These are phyloP conservation scores for Decapterus maruadsi DNA, from an alignment of 2,797 vertebrate genomes.

Conservation along the genomic window DNA sequence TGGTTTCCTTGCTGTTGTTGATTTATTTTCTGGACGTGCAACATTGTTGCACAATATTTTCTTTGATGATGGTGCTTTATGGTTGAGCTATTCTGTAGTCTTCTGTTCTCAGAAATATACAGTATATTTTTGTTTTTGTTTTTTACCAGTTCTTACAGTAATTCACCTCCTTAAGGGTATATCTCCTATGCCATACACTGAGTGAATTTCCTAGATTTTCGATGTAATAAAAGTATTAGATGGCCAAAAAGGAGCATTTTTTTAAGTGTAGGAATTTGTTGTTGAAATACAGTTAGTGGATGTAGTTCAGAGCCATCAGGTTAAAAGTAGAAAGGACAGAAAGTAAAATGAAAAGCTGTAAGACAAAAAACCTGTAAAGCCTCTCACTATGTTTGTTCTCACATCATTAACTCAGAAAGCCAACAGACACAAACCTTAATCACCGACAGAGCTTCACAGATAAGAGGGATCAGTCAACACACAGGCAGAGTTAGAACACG, in stretches of 20 bases:
- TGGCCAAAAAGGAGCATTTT: slow-evolving; percentile 10
- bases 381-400: slow-evolving; percentile 32
- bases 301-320: background rate
- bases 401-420: slow-evolving; percentile 49
- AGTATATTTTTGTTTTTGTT: too few relatives aligned
- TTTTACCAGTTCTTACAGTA: too few relatives aligned
- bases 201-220: too few relatives aligned
- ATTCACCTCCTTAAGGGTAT: too few relatives aligned
- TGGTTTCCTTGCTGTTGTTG: background rate
- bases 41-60: background rate
- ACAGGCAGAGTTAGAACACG: slow-evolving; percentile 17
- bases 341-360: background rate
- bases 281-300: slow-evolving; percentile 1
- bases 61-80: background rate
- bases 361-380: background rate
- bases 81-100: background rate
- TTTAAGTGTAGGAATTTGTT: background rate
- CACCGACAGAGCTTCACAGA: slow-evolving; percentile 49
- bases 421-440: slow-evolving; percentile 54
- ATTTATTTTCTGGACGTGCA: background rate
- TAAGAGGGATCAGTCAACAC: slow-evolving; percentile 55
- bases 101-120: background rate
- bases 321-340: background rate
- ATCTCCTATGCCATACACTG: too few relatives aligned
- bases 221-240: too few relatives aligned